These are phyloP conservation scores for Cassiopea xamachana DNA, from an alignment of 30 jellyfish, hydroid and myxozoan species.

Conservation along the genomic window DNA sequence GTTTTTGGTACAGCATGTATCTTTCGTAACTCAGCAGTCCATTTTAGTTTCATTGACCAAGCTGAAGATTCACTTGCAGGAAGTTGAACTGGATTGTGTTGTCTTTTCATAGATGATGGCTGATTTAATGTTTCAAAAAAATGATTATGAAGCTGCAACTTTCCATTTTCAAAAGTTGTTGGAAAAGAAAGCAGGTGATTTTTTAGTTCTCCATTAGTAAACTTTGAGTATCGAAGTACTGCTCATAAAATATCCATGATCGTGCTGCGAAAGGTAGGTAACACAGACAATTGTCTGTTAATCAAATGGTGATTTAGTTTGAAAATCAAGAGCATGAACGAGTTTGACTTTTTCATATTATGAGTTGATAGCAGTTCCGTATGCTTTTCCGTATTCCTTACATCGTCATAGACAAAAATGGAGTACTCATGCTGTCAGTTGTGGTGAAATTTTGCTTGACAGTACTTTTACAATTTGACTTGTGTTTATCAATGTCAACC, in stretches of 20 bases:
- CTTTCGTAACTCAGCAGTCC: no score
- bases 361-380: neutral
- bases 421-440: neutral
- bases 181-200: conserved; percentile 82
- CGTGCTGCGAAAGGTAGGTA: no score
- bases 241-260: no score
- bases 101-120: conserved; percentile 88
- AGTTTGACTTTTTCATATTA: no score
- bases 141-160: conserved; percentile 89
- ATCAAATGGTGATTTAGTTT: no score
- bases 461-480: neutral
- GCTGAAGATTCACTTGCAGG: neutral
- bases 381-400: neutral
- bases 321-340: no score
- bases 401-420: neutral
- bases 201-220: no score
- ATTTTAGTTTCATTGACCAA: no score
- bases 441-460: conserved; percentile 3
- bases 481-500: neutral
- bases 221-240: no score
- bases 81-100: neutral
- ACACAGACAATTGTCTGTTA: no score
- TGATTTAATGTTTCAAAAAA: conserved; percentile 86
- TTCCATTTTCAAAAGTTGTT: conserved; percentile 88
- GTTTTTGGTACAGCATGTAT: no score